phyloP scores from a whole-genome alignment of 1,140 invertebrate species.

The Steinernema feltiae region DNA sequence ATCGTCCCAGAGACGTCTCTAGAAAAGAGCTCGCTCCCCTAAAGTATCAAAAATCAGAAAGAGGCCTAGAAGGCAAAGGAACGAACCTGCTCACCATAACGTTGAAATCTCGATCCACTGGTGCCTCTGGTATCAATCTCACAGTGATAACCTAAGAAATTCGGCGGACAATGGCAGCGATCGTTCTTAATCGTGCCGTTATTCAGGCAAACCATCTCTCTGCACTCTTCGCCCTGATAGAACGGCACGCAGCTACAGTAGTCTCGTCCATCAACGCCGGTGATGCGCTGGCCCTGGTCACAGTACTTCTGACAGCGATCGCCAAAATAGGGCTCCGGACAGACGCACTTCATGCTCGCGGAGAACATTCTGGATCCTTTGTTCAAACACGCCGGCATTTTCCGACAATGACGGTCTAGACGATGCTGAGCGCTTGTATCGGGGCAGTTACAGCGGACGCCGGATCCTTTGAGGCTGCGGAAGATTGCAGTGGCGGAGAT shows the following conservation, averaged over 20 bases:
- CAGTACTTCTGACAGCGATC: constrained; percentile 54
- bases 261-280: constrained; percentile 40
- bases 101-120: constrained; percentile 43
- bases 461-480: neutral
- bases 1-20: constrained; percentile 56
- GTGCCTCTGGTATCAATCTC: constrained; percentile 55
- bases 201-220: constrained; percentile 54
- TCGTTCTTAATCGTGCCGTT: constrained; percentile 45
- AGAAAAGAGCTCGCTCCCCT: constrained; percentile 51
- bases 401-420: constrained; percentile 48
- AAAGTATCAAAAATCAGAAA: constrained; percentile 23
- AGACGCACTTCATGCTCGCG: constrained; percentile 40
- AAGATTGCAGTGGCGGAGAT: neutral
- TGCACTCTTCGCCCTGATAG: constrained; percentile 55
- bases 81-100: constrained; percentile 44
- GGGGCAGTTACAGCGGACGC: neutral
- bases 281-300: constrained; percentile 43
- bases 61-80: neutral
- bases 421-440: neutral
- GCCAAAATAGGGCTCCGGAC: constrained; percentile 54
- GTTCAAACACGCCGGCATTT: constrained; percentile 50
- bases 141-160: constrained; percentile 55
- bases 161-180: constrained; percentile 47
- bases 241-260: constrained; percentile 55
- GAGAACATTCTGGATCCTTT: constrained; percentile 46